phyloP scores from a whole-genome alignment of 2,113 vertebrate species.

The Myanophis thanlyinensis region DNA sequence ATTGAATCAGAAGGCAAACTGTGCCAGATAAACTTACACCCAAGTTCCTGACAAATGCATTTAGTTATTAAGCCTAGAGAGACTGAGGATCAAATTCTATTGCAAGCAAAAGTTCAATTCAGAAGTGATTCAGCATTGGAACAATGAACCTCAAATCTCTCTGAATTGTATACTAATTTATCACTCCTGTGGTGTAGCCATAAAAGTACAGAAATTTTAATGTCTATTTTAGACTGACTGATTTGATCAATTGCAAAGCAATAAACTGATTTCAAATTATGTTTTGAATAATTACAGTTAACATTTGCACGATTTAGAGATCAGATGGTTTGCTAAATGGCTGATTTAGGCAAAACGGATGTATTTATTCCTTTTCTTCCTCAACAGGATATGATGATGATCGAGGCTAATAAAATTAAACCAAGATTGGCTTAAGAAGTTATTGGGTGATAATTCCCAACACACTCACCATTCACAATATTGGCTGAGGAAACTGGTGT shows the following conservation, averaged over 20 bases:
- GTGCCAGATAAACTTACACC: background rate
- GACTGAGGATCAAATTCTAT: background rate
- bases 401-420: background rate
- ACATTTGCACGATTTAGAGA: background rate
- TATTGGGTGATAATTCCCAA: background rate
- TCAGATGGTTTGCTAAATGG: background rate
- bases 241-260: background rate
- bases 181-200: background rate
- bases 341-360: background rate
- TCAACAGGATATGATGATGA: background rate
- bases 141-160: background rate
- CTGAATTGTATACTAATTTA: background rate
- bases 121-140: background rate
- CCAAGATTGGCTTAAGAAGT: background rate
- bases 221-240: background rate
- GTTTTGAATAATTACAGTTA: background rate
- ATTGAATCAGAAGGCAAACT: slow-evolving; percentile 1
- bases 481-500: background rate
- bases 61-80: background rate
- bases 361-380: background rate
- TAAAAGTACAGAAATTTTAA: background rate
- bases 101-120: background rate
- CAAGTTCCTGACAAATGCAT: background rate
- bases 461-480: background rate
- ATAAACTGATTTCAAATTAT: background rate